Evolutionary conservation across 2,797 vertebrate genomes (phyloP), one percentile per base, ranked within the genome.

Genomic region (Remorina albescens): DNA sequence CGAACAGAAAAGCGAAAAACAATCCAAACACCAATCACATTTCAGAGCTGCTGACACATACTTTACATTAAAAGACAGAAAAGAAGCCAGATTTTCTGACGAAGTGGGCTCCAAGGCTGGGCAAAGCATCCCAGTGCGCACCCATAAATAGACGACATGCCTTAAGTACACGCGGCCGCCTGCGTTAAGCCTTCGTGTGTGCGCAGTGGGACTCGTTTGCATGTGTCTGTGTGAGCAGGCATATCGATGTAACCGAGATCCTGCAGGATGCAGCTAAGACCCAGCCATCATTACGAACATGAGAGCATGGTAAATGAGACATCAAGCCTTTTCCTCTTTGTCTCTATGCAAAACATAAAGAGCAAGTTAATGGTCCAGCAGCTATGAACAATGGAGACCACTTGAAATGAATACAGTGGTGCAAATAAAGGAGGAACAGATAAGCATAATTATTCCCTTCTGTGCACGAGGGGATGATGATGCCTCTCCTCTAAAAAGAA

Each of bases 301-400:
- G 61, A 74, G 72, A 81, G 79, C 69, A 63, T 53, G 73, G 71
- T 90, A 90, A 92, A 88, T 86, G 86, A 88, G 89, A 82, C 82
- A 78, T 89, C 87, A 76, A 83, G 81, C 85, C 85, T 50, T 70
- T 76, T 60, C 56, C 76, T 73, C 83, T 83, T 82, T 87, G 87
- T 88, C 82, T 90, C 71, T 59, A 81, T 80, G 84, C 84, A 83
- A 81, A 83, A 78, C 82, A 83, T 57, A 76, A 78, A 77, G 78
- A 78, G 79, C 78, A 71, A 76, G 78, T 84, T 86, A 88, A 90
- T 87, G 85, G 83, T 79, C 81, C 74, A 56, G 82, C 71, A 60
- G 76, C 19, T 36, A 71, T 57, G 83, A 88, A 88, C 82, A 87
- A 89, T 75, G 80, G 69, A 67, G 77, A 59, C 76, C 81, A 58